phyloP scores from a whole-genome alignment of 53 echinoderm and acorn worm genomes.

The Echinarachnius parma region DNA sequence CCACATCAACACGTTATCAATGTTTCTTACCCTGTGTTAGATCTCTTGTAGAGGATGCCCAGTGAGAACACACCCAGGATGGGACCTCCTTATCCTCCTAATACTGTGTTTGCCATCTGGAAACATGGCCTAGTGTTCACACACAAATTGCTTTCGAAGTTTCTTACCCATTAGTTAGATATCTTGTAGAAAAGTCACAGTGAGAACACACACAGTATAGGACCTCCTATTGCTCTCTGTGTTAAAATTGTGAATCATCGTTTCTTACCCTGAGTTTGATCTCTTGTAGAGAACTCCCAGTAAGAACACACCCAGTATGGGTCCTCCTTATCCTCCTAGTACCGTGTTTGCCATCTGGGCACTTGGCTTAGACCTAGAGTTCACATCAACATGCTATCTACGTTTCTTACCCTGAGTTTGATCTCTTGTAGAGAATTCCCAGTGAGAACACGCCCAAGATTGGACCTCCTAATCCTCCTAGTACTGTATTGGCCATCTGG shows the following conservation, averaged over 20 bases:
- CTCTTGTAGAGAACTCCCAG: conserved; percentile 74
- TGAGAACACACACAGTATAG: too few relatives aligned
- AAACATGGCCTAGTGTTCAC: too few relatives aligned
- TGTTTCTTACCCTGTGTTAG: conserved; percentile 92
- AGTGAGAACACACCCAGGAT: conserved; percentile 66
- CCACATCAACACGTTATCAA: too few relatives aligned
- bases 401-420: conserved; percentile 78
- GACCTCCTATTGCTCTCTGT: too few relatives aligned
- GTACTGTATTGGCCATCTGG: conserved; percentile 84
- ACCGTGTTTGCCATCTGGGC: conserved; percentile 85
- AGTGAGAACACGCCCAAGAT: conserved; percentile 87
- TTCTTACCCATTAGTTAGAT: too few relatives aligned
- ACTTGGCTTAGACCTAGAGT: too few relatives aligned
- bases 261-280: conserved; percentile 78
- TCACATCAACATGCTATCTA: conserved; percentile 25
- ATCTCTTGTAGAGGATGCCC: conserved; percentile 70
- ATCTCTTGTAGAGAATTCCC: conserved; percentile 78
- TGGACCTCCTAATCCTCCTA: conserved; percentile 86
- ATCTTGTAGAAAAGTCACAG: too few relatives aligned
- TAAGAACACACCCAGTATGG: conserved; percentile 70
- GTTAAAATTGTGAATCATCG: too few relatives aligned
- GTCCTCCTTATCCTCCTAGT: conserved; percentile 70
- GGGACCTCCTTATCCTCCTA: background rate
- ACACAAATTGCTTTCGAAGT: too few relatives aligned
- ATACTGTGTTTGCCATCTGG: background rate